Conservation (phyloP, 2,888 invertebrate species). For the Morinoia aosen region DNA sequence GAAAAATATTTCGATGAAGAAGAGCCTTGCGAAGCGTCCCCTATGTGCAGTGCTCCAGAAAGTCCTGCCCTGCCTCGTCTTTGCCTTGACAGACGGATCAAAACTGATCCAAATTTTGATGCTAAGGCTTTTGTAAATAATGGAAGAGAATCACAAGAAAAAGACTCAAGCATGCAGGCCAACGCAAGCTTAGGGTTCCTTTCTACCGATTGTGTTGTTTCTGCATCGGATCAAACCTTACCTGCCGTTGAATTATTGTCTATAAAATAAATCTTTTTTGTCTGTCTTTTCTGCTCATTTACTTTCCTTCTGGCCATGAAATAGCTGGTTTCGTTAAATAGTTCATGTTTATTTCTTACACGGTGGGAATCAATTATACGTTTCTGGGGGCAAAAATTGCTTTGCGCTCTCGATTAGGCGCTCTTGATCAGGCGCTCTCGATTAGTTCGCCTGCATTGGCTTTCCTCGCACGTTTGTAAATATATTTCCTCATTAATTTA, state of each 20-base stretch:
- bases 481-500: too few relatives aligned
- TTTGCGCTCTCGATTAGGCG: too few relatives aligned
- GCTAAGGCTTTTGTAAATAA: not conserved
- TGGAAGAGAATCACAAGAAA: not conserved
- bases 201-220: not conserved
- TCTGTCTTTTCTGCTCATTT: not conserved
- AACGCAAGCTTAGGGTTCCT: not conserved
- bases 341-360: not conserved
- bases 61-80: slow-evolving; percentile 29
- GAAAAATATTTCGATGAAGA: slow-evolving; percentile 93
- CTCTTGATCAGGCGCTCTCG: too few relatives aligned
- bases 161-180: not conserved
- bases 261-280: not conserved
- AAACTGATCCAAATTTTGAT: not conserved
- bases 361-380: too few relatives aligned
- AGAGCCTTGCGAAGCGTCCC: not conserved
- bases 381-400: too few relatives aligned
- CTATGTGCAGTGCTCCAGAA: slow-evolving; percentile 44
- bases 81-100: not conserved
- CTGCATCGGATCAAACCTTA: not conserved
- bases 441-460: too few relatives aligned
- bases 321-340: not conserved
- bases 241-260: not conserved
- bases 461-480: too few relatives aligned
- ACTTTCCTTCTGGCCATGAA: not conserved